Evolutionary conservation across 1,140 invertebrate species (phyloP).

Genomic region (Stegodyphus mimosarum): DNA sequence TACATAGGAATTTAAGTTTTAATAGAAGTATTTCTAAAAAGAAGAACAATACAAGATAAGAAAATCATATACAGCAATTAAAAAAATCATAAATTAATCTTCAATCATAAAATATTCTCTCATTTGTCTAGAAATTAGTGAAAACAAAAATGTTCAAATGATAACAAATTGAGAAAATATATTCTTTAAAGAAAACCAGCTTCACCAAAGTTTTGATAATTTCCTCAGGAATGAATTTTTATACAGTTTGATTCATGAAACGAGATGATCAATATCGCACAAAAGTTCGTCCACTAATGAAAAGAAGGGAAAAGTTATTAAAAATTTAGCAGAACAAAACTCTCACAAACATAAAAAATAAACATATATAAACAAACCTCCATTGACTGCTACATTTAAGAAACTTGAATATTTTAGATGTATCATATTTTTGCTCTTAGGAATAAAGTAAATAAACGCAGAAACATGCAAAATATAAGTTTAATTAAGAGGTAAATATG

Average conservation of each 20-base stretch:
- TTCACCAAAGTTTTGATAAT: not conserved
- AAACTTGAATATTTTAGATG: too few species aligned
- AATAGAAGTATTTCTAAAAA: constrained; percentile 13
- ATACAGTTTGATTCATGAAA: constrained; percentile 39
- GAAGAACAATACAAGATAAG: constrained; percentile 2
- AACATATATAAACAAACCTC: too few species aligned
- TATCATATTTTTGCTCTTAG: too few species aligned
- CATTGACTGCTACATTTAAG: too few species aligned
- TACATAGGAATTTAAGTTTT: not conserved
- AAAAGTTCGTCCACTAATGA: constrained; percentile 61
- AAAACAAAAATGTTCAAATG: constrained; percentile 29
- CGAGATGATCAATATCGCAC: constrained; percentile 45
- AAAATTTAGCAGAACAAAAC: too few species aligned
- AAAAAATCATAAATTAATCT: not conserved
- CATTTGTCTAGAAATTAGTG: constrained; percentile 27
- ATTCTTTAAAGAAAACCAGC: constrained; percentile 16
- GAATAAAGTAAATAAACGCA: too few species aligned
- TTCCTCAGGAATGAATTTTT: constrained; percentile 28
- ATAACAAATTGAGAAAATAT: not conserved
- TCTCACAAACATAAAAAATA: too few species aligned
- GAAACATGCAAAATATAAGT: too few species aligned
- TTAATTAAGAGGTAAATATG: too few species aligned
- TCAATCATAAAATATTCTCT: constrained; percentile 12
- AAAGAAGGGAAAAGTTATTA: constrained; percentile 5
- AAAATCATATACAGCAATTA: not conserved